Evolutionary conservation across 2,888 invertebrate species (phyloP).

Genomic region (Halocaridina rubra): DNA sequence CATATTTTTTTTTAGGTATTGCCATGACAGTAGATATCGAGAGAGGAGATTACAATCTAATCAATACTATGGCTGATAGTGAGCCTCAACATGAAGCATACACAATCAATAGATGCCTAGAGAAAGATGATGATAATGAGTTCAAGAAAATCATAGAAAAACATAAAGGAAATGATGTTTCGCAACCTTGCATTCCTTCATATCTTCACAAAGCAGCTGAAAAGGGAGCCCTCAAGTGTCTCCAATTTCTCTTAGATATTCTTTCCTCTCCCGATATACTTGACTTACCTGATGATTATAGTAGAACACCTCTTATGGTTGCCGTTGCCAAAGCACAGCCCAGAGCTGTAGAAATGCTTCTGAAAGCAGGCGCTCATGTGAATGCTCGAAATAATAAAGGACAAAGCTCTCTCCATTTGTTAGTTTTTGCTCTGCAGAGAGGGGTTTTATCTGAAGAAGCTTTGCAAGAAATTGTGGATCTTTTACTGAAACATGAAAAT

Average conservation of each 20-base stretch:
- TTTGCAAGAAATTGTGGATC: constrained; percentile 4
- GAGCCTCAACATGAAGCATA: constrained; percentile 7
- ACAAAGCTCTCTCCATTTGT: constrained; percentile 31
- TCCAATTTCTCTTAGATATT: constrained; percentile 18
- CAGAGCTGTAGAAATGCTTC: constrained; percentile 12
- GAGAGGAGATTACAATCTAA: constrained; percentile 38
- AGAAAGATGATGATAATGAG: not conserved
- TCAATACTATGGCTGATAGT: constrained; percentile 15
- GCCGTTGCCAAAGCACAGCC: constrained; percentile 33
- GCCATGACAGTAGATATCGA: constrained; percentile 49
- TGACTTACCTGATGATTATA: constrained; percentile 48
- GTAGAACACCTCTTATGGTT: constrained; percentile 41
- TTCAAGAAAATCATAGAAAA: no score
- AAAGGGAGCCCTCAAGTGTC: constrained; percentile 25
- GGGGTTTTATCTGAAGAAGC: not conserved
- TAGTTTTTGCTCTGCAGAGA: constrained; percentile 5
- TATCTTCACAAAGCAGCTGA: constrained; percentile 38
- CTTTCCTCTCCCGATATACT: not conserved
- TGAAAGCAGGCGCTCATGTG: constrained; percentile 37
- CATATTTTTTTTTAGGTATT: no score
- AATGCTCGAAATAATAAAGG: constrained; percentile 54
- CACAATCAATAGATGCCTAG: not conserved
- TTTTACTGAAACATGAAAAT: not conserved
- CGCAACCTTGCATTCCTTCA: not conserved
- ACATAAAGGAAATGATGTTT: no score